These are phyloP conservation scores for Telenomus remus DNA, from an alignment of 1,140 invertebrate species.

Conservation along the genomic window DNA sequence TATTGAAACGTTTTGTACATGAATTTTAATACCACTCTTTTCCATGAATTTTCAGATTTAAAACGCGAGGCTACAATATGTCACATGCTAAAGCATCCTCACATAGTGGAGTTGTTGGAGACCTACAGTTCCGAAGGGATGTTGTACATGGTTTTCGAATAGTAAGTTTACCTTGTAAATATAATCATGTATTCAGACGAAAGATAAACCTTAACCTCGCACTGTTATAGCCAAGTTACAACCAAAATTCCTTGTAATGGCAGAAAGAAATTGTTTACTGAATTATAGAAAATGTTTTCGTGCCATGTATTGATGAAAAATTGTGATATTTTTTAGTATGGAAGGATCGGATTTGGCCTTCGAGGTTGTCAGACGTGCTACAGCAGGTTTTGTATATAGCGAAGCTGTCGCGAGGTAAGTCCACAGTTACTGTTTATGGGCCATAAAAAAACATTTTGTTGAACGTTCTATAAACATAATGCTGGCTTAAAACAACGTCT, in stretches of 20 bases:
- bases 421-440: conserved; percentile 20
- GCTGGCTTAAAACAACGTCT: conserved; percentile 7
- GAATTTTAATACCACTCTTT: conserved; percentile 12
- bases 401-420: conserved; percentile 97
- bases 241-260: no score
- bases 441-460: conserved; percentile 9
- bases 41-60: conserved; percentile 85
- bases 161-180: conserved; percentile 83
- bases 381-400: conserved; percentile 97
- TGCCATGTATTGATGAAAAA: no score
- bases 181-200: conserved; percentile 23
- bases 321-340: conserved; percentile 86
- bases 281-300: no score
- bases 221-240: conserved; percentile 3
- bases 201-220: conserved; percentile 10
- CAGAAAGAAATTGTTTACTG: no score
- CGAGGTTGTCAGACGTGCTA: conserved; percentile 96
- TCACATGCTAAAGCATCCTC: conserved; percentile 98
- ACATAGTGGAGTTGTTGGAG: conserved; percentile 97
- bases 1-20: no score
- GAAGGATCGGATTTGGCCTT: conserved; percentile 98
- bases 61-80: conserved; percentile 99
- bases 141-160: conserved; percentile 99
- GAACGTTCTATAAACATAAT: conserved; percentile 12
- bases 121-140: conserved; percentile 99